Base-by-base conservation (phyloP, 2,888 invertebrate species). In the Macrosiphum euphorbiae region DNA sequence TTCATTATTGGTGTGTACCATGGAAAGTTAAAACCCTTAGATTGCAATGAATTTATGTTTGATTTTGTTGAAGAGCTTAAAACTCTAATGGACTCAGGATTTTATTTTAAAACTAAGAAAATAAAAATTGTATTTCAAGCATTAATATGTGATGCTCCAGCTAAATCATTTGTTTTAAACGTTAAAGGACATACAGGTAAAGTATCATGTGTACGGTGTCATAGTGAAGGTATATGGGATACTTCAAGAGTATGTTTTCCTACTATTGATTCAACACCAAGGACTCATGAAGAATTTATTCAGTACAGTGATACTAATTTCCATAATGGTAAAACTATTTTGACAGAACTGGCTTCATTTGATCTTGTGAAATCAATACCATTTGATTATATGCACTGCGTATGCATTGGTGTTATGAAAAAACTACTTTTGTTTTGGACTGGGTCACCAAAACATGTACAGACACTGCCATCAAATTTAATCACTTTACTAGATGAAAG, bases 381-480 rank as follows among this genome's bases (percentile, higher is more conserved):
- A 7, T 86, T 94, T 44, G 95, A 95, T 78, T 95, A 95, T 78
- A 95, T 95, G 95, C 96, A 95, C 91, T 92, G 95, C 10, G 94
- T 95, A 16, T 95, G 95, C 88, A 94, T 95, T 50, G 95, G 95
- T 20, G 95, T 95, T 24, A 95, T 95, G 88, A 86, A 84, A 47
- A 86, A 86, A 86, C 47, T 86, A 28, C 24, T 86, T 26, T 86
- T 86, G 44, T 86, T 86, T 44, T 86, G 85, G 85, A 86, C 26
- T 86, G 85, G 85, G 26, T 10, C 47, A 26, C 24, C 7, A 11
- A 86, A 86, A 47, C 44, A 44, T 86, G 3, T 16, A 16, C 87
- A 50, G 10, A 78, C 87, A 87, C 13, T 87, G n/a, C n/a, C 87
- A 47, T 47, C 28, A 13, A 87, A 86, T 86, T 87, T 47, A 4